phyloP scores from a whole-genome alignment of 2,888 invertebrate species.

The Calephelis perditalis region DNA sequence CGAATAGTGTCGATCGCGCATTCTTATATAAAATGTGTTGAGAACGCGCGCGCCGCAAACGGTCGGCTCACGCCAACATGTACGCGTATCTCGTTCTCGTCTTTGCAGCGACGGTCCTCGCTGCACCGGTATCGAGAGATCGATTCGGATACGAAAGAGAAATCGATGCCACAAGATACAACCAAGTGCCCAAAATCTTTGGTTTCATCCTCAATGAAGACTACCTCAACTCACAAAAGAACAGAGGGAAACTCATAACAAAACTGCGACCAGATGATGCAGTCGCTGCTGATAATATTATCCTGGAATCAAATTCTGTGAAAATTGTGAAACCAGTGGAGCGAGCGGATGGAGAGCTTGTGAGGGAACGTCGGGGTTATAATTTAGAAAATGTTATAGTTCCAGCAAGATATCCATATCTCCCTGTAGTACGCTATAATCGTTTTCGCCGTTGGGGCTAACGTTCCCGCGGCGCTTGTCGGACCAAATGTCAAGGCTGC shows the following conservation, averaged over 20 bases:
- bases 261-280: constrained; percentile 56
- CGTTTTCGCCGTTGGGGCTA: constrained; percentile 72
- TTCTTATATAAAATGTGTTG: constrained; percentile 64
- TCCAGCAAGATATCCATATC: constrained; percentile 68
- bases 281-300: constrained; percentile 60
- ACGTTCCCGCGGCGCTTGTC: constrained; percentile 40
- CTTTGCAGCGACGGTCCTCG: constrained; percentile 50
- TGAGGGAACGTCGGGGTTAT: constrained; percentile 64
- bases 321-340: constrained; percentile 54
- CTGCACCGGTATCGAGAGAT: constrained; percentile 41
- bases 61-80: constrained; percentile 64
- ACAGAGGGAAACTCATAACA: constrained; percentile 62
- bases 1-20: constrained; percentile 68
- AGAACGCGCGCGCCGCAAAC: constrained; percentile 70
- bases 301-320: constrained; percentile 65
- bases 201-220: constrained; percentile 57
- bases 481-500: constrained; percentile 68
- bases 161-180: constrained; percentile 55
- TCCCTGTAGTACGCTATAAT: constrained; percentile 61
- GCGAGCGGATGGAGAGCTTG: constrained; percentile 46
- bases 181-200: constrained; percentile 53
- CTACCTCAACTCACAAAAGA: constrained; percentile 53
- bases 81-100: constrained; percentile 67
- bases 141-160: constrained; percentile 66
- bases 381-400: constrained; percentile 72